A percentile compares a stretch with the other conserved stretches of the same genome.
These are phyloP conservation scores for Avahi laniger DNA, from an alignment of 2,797 vertebrate genomes.

Conservation along the genomic window DNA sequence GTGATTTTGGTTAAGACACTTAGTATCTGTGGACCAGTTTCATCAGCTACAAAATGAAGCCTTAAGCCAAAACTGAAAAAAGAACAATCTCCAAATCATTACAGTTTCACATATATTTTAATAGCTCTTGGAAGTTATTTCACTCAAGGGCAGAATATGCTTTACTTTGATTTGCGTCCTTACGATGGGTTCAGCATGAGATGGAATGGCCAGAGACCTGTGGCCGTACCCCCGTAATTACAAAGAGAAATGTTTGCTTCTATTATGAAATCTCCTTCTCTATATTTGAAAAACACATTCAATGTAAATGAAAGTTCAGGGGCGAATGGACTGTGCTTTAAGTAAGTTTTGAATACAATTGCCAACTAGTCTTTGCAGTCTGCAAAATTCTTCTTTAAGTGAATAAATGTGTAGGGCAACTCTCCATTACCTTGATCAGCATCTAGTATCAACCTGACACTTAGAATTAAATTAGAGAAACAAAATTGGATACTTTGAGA, in stretches of 20 bases:
- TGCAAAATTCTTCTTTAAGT: constrained; percentile 72
- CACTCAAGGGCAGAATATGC: neutral
- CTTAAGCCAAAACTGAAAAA: neutral
- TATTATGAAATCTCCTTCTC: neutral
- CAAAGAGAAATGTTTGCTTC: neutral
- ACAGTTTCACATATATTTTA: neutral
- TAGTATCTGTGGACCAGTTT: neutral
- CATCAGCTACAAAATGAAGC: neutral
- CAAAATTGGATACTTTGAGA: constrained; percentile 76
- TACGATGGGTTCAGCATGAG: neutral
- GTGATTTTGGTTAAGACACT: neutral
- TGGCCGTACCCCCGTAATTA: neutral
- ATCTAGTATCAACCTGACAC: constrained; percentile 71
- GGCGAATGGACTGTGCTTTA: constrained; percentile 37
- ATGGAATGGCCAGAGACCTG: neutral
- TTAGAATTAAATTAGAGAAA: constrained; percentile 76
- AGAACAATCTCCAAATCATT: neutral
- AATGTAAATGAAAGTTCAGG: constrained; percentile 52
- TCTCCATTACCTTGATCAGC: constrained; percentile 71
- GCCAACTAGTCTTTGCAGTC: constrained; percentile 52
- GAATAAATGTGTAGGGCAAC: constrained; percentile 64
- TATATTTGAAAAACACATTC: constrained; percentile 59
- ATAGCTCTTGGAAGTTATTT: neutral
- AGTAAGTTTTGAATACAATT: constrained; percentile 62
- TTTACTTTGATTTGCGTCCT: neutral